Base-by-base conservation (phyloP, 2,888 invertebrate species). In the Aelia acuminata region DNA sequence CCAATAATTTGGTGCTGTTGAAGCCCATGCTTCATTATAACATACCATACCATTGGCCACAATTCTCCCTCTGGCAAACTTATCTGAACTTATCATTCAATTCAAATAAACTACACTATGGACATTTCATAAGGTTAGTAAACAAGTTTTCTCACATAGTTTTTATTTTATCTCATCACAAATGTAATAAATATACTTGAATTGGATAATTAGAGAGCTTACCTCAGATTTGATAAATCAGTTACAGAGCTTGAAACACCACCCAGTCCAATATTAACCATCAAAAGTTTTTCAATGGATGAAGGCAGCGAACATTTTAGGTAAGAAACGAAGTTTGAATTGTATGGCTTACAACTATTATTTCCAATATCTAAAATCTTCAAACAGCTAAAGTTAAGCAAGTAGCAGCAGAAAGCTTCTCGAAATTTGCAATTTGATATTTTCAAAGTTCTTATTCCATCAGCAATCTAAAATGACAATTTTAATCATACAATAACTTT, bases 381-480 rank as follows among this genome's bases (percentile, higher is more conserved):
- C 15, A 87, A 26, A 26, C 43, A 43, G 7, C 26, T 70, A 63
- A 87, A 87, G 26, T 87, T 50, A 7, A 39, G 39, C n/a, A 87
- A 11, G 13, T 87, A 87, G 15, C 63, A 48, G 11, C 57, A 43
- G 47, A 43, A 13, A 43, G 20, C 15, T 47, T 43, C 87, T 70
- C 48, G 39, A 39, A 70, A 47, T 20, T 47, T 47, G 31, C 87
- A 87, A 43, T 43, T 63, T 8, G 43, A 35, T 47, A 87, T n/a
- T 87, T 70, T 87, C 31, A 87, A 31, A 13, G 87, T 70, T 70
- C 70, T 87, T 47, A 87, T 47, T 4, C 43, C 48, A 63, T n/a
- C 87, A 26, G 87, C 87, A 47, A 87, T 70, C 87, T 87, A 63
- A 57, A 80, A 75, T 75, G 48, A 84, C 22, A 48, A 80, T 80